Evolutionary conservation across 1,140 invertebrate genomes (phyloP).

Genomic region (Eumeta japonica): DNA sequence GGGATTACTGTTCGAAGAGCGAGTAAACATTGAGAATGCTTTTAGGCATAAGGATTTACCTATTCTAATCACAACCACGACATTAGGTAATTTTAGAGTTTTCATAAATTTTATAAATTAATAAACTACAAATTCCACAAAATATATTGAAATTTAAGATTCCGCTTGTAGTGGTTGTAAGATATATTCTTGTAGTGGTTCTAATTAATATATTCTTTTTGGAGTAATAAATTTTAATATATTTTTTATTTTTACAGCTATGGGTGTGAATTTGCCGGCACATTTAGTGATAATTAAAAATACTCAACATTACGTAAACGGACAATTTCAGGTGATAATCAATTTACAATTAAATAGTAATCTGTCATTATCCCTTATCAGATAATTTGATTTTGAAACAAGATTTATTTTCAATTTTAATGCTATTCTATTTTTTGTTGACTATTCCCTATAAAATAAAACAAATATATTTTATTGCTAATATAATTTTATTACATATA

Average conservation of each 20-base stretch:
- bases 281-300: constrained; percentile 82
- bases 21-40: constrained; percentile 62
- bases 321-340: constrained; percentile 55
- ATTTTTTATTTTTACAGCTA: constrained; percentile 52
- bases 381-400: too few species aligned
- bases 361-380: background rate
- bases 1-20: constrained; percentile 66
- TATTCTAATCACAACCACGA: constrained; percentile 70
- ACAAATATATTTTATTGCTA: too few species aligned
- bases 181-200: too few species aligned
- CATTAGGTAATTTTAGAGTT: constrained; percentile 62
- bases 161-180: too few species aligned
- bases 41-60: constrained; percentile 66
- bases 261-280: constrained; percentile 81
- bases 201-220: constrained; percentile 4
- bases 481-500: too few species aligned
- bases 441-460: too few species aligned
- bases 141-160: too few species aligned
- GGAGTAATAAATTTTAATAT: constrained; percentile 5
- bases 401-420: too few species aligned
- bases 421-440: too few species aligned
- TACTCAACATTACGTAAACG: constrained; percentile 70
- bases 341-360: background rate
- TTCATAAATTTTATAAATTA: too few species aligned
- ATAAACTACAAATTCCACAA: too few species aligned